These are phyloP conservation scores for Deladenus siricidicola DNA, from an alignment of 2,888 invertebrate genomes.

Conservation along the genomic window DNA sequence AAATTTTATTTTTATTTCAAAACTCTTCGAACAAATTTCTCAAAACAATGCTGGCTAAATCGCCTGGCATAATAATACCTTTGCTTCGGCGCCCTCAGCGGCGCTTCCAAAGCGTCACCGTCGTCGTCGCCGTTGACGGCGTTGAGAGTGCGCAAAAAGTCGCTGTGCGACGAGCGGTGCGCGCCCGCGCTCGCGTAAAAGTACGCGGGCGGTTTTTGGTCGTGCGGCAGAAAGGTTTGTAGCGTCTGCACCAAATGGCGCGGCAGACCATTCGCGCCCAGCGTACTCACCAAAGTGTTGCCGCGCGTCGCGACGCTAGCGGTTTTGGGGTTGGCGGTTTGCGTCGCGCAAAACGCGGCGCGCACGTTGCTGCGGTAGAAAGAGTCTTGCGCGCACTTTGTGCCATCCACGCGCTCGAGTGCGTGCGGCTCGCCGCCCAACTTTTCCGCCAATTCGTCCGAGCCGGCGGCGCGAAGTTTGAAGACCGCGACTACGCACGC, in stretches of 20 bases:
- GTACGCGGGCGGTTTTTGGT: too few species aligned
- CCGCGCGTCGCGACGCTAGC: neutral
- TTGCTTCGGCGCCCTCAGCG: too few species aligned
- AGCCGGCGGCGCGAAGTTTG: conserved; percentile 66
- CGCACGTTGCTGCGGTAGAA: too few species aligned
- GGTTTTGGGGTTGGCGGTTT: neutral
- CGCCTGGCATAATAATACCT: too few species aligned
- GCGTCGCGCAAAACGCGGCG: neutral
- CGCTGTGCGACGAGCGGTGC: too few species aligned
- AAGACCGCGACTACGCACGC: conserved; percentile 82
- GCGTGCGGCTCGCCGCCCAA: conserved; percentile 3
- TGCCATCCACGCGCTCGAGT: neutral
- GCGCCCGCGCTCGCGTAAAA: too few species aligned
- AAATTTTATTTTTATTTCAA: too few species aligned
- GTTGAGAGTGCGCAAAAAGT: too few species aligned
- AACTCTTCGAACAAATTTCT: too few species aligned
- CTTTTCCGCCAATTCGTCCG: conserved; percentile 12
- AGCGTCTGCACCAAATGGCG: conserved; percentile 10
- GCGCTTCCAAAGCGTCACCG: too few species aligned
- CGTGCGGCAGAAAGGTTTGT: conserved; percentile 8
- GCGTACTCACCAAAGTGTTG: neutral
- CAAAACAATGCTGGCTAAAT: too few species aligned
- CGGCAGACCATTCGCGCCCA: conserved; percentile 14
- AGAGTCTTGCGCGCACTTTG: neutral
- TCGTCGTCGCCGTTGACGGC: too few species aligned